Percentiles rank a stretch among this genome's conserved stretches.
Conservation (phyloP, 2,113 vertebrate species). For the Puntigrus tetrazona region DNA sequence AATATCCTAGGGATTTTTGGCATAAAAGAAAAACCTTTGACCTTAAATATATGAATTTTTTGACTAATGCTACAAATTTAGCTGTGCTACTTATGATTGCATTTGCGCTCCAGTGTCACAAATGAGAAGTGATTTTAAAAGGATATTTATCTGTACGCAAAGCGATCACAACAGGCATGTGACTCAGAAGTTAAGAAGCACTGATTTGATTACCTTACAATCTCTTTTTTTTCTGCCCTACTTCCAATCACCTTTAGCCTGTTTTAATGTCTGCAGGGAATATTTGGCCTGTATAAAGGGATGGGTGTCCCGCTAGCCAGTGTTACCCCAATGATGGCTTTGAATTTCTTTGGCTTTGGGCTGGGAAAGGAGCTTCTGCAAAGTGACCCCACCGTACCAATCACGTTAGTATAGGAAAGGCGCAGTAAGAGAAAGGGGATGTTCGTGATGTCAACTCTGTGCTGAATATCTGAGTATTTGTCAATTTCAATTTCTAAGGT, state of each 20-base stretch:
- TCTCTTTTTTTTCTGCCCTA: slow-evolving; percentile 21
- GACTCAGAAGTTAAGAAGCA: neutral
- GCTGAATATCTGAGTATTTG: neutral
- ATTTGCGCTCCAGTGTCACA: too few species aligned
- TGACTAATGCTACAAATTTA: too few species aligned
- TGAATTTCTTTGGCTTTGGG: slow-evolving; percentile 79
- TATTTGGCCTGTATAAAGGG: slow-evolving; percentile 77
- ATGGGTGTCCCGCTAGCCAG: slow-evolving; percentile 77
- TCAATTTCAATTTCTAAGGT: too few species aligned
- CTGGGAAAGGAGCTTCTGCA: slow-evolving; percentile 78
- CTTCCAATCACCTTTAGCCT: neutral
- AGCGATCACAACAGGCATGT: neutral
- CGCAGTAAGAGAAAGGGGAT: neutral
- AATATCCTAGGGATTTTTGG: too few species aligned
- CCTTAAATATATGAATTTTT: too few species aligned
- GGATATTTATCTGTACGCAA: neutral
- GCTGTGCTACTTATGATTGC: too few species aligned
- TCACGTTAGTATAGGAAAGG: slow-evolving; percentile 64
- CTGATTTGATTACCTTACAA: neutral
- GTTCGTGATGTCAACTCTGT: neutral
- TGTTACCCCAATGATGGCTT: slow-evolving; percentile 78
- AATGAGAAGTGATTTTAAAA: neutral
- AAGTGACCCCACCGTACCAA: slow-evolving; percentile 56
- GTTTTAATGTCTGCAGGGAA: slow-evolving; percentile 62
- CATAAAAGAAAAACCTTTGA: too few species aligned